Evolutionary conservation across 2,797 vertebrate species (phyloP), one percentile per base, ranked within the genome.

Genomic region (Todus mexicanus): DNA sequence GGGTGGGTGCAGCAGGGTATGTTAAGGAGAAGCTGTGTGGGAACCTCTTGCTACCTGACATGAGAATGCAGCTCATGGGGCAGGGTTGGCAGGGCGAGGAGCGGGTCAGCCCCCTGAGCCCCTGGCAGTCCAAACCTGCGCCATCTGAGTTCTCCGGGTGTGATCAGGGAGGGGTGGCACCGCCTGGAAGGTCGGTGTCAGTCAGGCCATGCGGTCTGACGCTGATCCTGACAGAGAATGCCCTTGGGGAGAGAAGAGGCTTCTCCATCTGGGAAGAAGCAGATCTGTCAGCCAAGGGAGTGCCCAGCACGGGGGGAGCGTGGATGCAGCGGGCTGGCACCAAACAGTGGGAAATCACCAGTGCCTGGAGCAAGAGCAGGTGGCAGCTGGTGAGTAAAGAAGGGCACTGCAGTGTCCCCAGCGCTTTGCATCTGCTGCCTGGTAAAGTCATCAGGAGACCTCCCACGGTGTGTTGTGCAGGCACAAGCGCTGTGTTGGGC

Each of bases 361-460:
- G 6, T 5, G 54, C 89, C 89, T 81, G 88, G 82, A 87, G 94
- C 84, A 56, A 13, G 82, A 87, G 92, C 93, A 95, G 95, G 92
- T 95, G 94, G 89, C 4, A 17, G 78, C 95, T 95, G 95, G 81
- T 61, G 83, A 63, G 48, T 85, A 64, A 68, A 76, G 83, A 47
- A 60, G 69, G 54, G 54, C 7, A 7, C 78, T 72, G 86, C 57
- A 11, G 5, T 65, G 81, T 79, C 88, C 78, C n/a, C 70, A 59
- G 84, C 25, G 2, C 65, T 71, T 88, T 25, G 81, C 90, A 87
- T 93, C 94, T 89, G 90, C 90, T 93, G 82, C 82, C 75, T 94
- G 90, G 85, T 85, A 90, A 14, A 95, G 79, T 38, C 66, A 22
- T 22, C 53, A 27, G 59, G 65, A 63, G 42, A 90, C 87, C 84